A percentile compares a stretch with the other conserved stretches of the same genome.
phyloP scores from a whole-genome alignment of 2,797 vertebrate genomes.

The Enteromius anoplus region DNA sequence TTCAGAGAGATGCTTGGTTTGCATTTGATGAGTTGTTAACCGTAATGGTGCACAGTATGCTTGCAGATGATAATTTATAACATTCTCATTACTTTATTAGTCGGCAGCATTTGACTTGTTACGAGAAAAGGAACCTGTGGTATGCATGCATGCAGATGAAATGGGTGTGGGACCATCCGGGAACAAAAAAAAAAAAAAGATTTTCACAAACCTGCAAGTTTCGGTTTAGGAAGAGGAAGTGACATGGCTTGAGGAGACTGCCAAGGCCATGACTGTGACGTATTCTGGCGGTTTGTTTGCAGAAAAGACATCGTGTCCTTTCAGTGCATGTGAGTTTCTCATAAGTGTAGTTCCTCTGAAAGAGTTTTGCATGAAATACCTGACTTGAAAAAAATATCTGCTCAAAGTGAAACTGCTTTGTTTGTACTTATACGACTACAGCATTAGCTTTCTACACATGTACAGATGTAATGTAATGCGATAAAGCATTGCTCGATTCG shows the following conservation, averaged over 20 bases:
- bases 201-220: slow-evolving; percentile 37
- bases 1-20: slow-evolving; percentile 43
- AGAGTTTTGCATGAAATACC: slow-evolving; percentile 21
- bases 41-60: slow-evolving; percentile 22
- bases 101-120: background rate
- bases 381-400: background rate
- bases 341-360: slow-evolving; percentile 29
- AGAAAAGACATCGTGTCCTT: slow-evolving; percentile 26
- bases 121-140: slow-evolving; percentile 35
- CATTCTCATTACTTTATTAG: slow-evolving; percentile 39
- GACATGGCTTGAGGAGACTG: slow-evolving; percentile 34
- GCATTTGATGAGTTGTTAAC: slow-evolving; percentile 43
- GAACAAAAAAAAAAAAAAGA: background rate
- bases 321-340: slow-evolving; percentile 35
- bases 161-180: slow-evolving; percentile 48
- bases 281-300: slow-evolving; percentile 15
- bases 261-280: slow-evolving; percentile 29
- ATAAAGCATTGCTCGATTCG: background rate
- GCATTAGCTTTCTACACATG: background rate
- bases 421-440: background rate
- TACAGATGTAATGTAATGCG: background rate
- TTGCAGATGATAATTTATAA: slow-evolving; percentile 40
- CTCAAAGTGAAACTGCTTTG: background rate
- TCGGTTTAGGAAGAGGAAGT: slow-evolving; percentile 46
- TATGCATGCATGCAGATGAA: slow-evolving; percentile 13